These are phyloP conservation scores for Syrphus vitripennis DNA, from an alignment of 2,888 invertebrate genomes.

Conservation along the genomic window DNA sequence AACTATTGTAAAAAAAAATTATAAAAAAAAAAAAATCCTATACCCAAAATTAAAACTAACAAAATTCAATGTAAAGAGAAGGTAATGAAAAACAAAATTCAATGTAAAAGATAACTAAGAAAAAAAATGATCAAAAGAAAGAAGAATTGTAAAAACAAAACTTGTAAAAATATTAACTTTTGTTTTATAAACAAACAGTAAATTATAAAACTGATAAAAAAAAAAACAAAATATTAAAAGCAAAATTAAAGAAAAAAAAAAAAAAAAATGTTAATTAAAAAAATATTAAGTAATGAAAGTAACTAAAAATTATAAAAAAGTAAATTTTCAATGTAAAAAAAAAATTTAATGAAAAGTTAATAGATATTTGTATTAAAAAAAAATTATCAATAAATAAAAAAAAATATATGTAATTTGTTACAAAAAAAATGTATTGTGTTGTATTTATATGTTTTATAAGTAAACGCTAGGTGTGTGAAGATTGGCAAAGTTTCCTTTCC, in stretches of 20 bases:
- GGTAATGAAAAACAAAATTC: no score
- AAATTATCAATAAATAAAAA: not conserved
- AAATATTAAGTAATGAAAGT: not conserved
- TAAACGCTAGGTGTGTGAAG: not conserved
- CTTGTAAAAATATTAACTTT: no score
- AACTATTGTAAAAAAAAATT: not conserved
- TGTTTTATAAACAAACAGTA: no score
- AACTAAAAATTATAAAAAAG: not conserved
- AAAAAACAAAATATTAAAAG: no score
- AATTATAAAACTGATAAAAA: no score
- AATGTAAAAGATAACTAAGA: no score
- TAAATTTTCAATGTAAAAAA: not conserved
- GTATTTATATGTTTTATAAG: not conserved
- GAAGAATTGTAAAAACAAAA: no score
- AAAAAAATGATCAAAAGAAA: no score
- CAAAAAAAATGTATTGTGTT: not conserved
- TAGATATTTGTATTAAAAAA: not conserved
- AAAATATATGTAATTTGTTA: not conserved
- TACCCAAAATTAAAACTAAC: no score
- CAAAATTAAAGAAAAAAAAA: not conserved
- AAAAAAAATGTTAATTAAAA: not conserved
- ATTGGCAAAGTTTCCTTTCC: not conserved
- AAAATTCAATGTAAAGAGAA: not conserved
- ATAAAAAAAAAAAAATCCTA: not conserved
- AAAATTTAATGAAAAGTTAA: not conserved